phyloP scores from a whole-genome alignment of 2,888 invertebrate species.

The Bugulina stolonifera region DNA sequence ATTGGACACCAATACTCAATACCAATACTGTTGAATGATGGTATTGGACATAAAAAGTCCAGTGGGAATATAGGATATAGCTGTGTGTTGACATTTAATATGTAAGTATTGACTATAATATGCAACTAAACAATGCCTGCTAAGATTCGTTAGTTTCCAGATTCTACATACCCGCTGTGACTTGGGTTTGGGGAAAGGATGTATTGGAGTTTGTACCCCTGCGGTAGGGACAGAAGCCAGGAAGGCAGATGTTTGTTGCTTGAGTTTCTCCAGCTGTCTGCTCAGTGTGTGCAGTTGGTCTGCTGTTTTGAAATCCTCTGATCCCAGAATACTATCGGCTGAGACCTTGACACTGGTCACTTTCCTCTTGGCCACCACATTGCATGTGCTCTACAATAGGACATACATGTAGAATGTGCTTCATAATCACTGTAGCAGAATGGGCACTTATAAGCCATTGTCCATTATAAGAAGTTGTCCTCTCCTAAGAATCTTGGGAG shows the following conservation, averaged over 20 bases:
- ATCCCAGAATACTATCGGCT: slow-evolving; percentile 6
- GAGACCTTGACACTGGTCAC: slow-evolving; percentile 19
- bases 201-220: neutral
- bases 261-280: slow-evolving; percentile 2
- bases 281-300: neutral
- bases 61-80: no score
- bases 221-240: neutral
- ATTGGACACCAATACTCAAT: no score
- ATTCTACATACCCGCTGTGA: neutral
- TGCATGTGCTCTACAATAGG: slow-evolving; percentile 11
- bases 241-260: slow-evolving; percentile 20
- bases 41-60: no score
- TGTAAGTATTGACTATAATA: no score
- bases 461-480: no score
- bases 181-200: slow-evolving; percentile 8
- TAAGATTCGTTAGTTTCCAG: no score
- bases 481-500: no score
- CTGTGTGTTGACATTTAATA: no score
- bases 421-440: neutral
- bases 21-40: no score
- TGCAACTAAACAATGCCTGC: no score
- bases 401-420: neutral
- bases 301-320: neutral
- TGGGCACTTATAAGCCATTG: no score
- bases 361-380: neutral